phyloP scores from a whole-genome alignment of 2,797 vertebrate species.

The Argyrosomus regius region DNA sequence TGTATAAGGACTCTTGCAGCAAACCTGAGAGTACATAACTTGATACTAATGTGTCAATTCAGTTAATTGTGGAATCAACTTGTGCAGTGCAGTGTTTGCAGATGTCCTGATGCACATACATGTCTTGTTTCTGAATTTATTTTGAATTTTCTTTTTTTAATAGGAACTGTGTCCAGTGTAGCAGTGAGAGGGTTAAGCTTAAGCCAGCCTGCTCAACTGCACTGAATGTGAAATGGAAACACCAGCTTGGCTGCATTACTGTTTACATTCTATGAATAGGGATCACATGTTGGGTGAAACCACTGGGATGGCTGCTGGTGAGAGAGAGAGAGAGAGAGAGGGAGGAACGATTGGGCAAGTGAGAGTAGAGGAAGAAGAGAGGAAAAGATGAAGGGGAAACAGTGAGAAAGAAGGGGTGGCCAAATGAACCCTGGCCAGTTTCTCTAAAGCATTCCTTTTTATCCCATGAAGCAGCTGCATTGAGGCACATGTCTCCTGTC shows the following conservation, averaged over 20 bases:
- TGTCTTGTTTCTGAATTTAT: conserved; percentile 12
- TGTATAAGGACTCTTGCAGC: not conserved
- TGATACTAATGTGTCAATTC: not conserved
- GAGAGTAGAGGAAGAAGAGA: conserved; percentile 39
- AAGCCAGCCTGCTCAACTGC: conserved; percentile 58
- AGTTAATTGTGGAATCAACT: not conserved
- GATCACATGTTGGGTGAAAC: conserved; percentile 81
- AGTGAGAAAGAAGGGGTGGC: conserved; percentile 42
- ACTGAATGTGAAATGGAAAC: conserved; percentile 77
- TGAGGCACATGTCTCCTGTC: conserved; percentile 51
- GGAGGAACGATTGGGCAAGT: conserved; percentile 33
- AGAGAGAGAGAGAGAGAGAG: conserved; percentile 1
- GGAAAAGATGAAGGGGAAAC: conserved; percentile 33
- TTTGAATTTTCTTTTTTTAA: conserved; percentile 35
- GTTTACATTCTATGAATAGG: conserved; percentile 87
- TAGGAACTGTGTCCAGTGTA: conserved; percentile 4
- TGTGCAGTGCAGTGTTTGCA: not conserved
- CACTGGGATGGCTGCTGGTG: conserved; percentile 60
- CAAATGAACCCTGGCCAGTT: conserved; percentile 48
- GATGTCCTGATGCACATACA: not conserved
- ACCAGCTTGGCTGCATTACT: conserved; percentile 71
- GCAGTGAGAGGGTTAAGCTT: conserved; percentile 58
- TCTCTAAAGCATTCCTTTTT: conserved; percentile 46
- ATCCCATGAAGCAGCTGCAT: conserved; percentile 42
- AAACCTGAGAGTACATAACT: not conserved